These are phyloP conservation scores for Argya squamiceps DNA, from an alignment of 2,797 vertebrate genomes.

Conservation along the genomic window DNA sequence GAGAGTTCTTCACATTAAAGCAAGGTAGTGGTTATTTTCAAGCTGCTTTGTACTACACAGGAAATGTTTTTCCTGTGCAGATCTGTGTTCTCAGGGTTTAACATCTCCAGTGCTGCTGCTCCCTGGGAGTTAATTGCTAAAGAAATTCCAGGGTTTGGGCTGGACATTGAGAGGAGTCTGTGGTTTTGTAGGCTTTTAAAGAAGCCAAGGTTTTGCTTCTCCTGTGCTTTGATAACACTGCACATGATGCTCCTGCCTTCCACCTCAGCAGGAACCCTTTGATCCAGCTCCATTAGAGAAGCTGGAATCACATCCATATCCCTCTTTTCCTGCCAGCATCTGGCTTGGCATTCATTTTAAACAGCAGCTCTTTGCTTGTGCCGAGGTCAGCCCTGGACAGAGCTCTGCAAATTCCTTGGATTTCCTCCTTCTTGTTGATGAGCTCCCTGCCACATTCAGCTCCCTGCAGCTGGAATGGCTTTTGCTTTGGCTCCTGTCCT, in stretches of 20 bases:
- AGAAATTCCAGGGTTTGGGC: background rate
- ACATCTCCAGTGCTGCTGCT: background rate
- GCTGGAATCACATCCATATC: background rate
- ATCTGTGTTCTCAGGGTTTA: background rate
- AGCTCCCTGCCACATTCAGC: background rate
- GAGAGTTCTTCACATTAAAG: background rate
- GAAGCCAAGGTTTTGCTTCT: background rate
- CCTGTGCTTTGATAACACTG: background rate
- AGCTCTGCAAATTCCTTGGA: background rate
- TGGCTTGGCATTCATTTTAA: background rate
- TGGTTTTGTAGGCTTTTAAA: background rate
- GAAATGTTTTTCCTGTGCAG: background rate
- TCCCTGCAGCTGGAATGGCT: background rate
- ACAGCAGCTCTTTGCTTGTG: background rate
- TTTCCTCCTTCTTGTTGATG: background rate
- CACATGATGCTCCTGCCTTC: background rate
- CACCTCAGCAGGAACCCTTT: background rate
- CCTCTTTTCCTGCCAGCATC: background rate
- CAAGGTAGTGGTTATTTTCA: background rate
- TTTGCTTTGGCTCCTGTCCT: background rate
- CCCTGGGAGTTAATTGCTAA: background rate
- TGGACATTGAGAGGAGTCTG: background rate
- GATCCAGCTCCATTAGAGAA: background rate
- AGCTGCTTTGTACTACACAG: background rate
- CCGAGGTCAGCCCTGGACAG: background rate